Percentiles rank a stretch among this genome's conserved stretches.
Conservation (phyloP, 2,888 invertebrate species). For the Hydraecia micacea region DNA sequence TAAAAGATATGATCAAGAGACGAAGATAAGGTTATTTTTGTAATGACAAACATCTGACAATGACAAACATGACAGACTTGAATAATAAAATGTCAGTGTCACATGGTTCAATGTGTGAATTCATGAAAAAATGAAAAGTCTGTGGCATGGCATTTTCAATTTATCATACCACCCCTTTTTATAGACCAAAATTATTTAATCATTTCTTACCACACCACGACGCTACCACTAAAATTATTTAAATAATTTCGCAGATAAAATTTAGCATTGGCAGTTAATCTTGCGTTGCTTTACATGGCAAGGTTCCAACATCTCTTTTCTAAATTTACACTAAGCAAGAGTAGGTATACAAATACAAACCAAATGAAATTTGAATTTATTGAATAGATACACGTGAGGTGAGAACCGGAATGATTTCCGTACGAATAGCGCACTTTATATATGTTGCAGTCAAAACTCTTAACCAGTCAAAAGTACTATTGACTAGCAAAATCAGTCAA, state of each 20-base stretch:
- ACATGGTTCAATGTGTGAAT: background rate
- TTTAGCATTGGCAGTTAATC: background rate
- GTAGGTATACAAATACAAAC: too few relatives aligned
- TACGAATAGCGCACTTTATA: too few relatives aligned
- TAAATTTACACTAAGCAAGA: background rate
- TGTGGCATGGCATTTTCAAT: background rate
- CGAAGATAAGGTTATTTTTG: conserved; percentile 50
- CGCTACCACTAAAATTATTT: background rate
- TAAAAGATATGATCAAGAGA: conserved; percentile 41
- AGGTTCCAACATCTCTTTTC: background rate
- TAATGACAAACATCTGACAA: conserved; percentile 39
- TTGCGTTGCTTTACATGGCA: background rate
- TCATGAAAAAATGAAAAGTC: too few relatives aligned
- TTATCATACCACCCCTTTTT: too few relatives aligned
- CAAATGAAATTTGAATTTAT: too few relatives aligned
- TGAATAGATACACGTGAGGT: too few relatives aligned
- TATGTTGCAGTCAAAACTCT: too few relatives aligned
- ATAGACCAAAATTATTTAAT: too few relatives aligned
- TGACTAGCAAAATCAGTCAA: too few relatives aligned
- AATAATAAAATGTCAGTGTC: background rate
- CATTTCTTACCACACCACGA: too few relatives aligned
- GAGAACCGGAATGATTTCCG: too few relatives aligned
- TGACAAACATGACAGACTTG: background rate
- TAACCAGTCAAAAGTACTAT: too few relatives aligned
- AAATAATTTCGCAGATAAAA: background rate